Evolutionary conservation across 2,888 invertebrate species (phyloP), one percentile per base, ranked within the genome.

Genomic region (Graphium colonna): DNA sequence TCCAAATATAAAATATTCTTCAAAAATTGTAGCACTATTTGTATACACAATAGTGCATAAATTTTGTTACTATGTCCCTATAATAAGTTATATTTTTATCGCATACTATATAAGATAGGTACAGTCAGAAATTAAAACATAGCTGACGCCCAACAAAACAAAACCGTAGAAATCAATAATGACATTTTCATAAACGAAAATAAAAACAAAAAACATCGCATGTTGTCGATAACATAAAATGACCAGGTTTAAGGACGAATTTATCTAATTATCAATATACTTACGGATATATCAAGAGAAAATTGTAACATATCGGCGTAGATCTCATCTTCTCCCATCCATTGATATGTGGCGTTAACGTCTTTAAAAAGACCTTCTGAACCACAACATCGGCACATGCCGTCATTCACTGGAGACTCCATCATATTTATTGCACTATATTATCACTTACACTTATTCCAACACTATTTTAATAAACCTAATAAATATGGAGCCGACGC

Each of bases 321-420:
- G 4, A 88, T 65, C 60, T 89, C 88, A 60, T 82, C 79, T 17
- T 79, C 81, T 50, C 86, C 88, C 84, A 88, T 85, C 88, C 88
- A 89, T 52, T 73, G 73, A 59, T 87, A 87, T 0, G 76, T 65
- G 16, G 70, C 69, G 60, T 76, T 76, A 52, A 88, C 68, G 65
- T 86, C 82, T 73, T 88, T 88, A 57, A 76, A 88, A 18, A 77
- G 74, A 50, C 88, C 88, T 60, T 84, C 83, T 1, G 85, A 77
- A 1, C 85, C 80, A 75, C 88, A 89, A 71, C 88, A 89, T 60
- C 88, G 81, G 66, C 88, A 89, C 74, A 87, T 79, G 56, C 77
- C 75, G 59, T 72, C 74, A 56, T 66, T 71, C 39, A 76, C 66
- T 47, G 71, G 38, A 36, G 69, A 61, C 61, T 82, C 86, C 86